These are phyloP conservation scores for Endotricha flammealis DNA, from an alignment of 2,888 invertebrate genomes.

Conservation along the genomic window DNA sequence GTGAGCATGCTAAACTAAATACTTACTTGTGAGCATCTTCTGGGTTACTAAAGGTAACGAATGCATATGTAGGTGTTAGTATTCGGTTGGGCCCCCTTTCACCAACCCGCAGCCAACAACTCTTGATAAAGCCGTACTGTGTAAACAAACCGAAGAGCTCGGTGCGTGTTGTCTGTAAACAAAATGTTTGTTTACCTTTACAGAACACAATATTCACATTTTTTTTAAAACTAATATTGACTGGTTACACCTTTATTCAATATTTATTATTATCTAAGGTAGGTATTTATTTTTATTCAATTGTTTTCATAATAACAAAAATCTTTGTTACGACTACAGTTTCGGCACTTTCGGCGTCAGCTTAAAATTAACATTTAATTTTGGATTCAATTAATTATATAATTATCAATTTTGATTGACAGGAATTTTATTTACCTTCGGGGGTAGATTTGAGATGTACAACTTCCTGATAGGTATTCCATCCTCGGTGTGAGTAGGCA, in stretches of 20 bases:
- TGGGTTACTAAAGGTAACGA: constrained; percentile 74
- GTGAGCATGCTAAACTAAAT: constrained; percentile 2
- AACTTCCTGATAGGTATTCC: constrained; percentile 79
- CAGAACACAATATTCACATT: too few relatives aligned
- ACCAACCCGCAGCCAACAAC: constrained; percentile 74
- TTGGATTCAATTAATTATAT: neutral
- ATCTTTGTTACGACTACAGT: too few relatives aligned
- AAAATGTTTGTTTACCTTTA: constrained; percentile 4
- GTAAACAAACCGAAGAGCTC: constrained; percentile 75
- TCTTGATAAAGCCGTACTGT: constrained; percentile 76
- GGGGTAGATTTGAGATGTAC: constrained; percentile 77
- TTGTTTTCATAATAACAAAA: too few relatives aligned
- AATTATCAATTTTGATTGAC: too few relatives aligned
- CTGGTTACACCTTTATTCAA: too few relatives aligned
- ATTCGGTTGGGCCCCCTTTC: constrained; percentile 47
- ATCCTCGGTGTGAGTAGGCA: constrained; percentile 75
- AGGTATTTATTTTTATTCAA: too few relatives aligned
- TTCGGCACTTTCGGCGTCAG: too few relatives aligned
- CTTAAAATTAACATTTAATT: too few relatives aligned
- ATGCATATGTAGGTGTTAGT: constrained; percentile 69
- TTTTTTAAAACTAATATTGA: too few relatives aligned
- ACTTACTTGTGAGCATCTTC: constrained; percentile 75
- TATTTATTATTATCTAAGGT: too few relatives aligned
- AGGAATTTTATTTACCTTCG: constrained; percentile 54
- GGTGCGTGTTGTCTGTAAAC: constrained; percentile 70